phyloP scores from a whole-genome alignment of 2,888 invertebrate species.

The Odontocolon sp. region DNA sequence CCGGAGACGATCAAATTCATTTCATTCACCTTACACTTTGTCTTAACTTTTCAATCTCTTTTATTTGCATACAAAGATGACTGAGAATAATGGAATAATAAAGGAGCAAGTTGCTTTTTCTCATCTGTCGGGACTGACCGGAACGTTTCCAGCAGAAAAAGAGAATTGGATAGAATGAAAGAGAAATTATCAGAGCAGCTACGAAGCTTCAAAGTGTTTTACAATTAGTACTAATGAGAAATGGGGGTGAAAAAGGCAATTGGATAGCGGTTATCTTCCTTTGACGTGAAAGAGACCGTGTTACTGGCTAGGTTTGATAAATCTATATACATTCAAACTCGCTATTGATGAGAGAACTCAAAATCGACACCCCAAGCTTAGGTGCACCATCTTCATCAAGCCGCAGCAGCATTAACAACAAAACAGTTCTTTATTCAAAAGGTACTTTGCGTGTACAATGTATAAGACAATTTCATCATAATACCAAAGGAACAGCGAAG shows the following conservation, averaged over 20 bases:
- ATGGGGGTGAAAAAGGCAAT: neutral
- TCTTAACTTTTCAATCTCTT: neutral
- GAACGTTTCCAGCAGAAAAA: neutral
- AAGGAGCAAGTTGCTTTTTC: neutral
- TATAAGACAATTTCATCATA: too few species aligned
- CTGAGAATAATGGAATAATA: neutral
- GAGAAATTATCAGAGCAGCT: neutral
- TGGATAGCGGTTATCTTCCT: too few species aligned
- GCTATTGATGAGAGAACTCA: too few species aligned
- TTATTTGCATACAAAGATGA: neutral
- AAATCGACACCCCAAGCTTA: too few species aligned
- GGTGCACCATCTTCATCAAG: too few species aligned
- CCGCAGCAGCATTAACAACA: too few species aligned
- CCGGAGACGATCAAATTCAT: conserved; percentile 35
- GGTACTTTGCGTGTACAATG: too few species aligned
- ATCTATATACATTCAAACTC: too few species aligned
- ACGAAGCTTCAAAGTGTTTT: neutral
- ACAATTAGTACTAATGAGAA: neutral
- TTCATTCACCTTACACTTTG: conserved; percentile 19
- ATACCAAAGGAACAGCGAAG: too few species aligned
- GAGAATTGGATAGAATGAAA: neutral
- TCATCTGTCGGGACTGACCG: neutral
- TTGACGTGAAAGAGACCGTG: too few species aligned
- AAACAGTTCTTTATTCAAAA: too few species aligned
- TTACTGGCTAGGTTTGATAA: too few species aligned